These are phyloP conservation scores for Amiota communis DNA, from an alignment of 2,888 invertebrate species.

Conservation along the genomic window DNA sequence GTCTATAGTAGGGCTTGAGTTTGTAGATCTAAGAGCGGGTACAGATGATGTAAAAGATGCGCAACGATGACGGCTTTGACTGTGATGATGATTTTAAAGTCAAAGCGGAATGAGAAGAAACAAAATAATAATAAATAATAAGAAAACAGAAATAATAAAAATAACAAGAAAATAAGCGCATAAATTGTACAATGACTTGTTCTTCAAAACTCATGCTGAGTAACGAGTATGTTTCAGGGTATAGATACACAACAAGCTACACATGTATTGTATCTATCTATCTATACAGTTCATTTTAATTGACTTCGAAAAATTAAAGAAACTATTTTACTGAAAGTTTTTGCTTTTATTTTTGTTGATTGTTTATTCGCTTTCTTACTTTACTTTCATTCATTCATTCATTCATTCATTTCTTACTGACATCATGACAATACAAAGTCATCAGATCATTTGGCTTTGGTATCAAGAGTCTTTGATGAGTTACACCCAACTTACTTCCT, in stretches of 20 bases:
- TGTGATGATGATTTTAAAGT: background rate
- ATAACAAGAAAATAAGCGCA: conserved; percentile 26
- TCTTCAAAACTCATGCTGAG: conserved; percentile 14
- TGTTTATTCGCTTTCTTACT: conserved; percentile 12
- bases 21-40: too few species aligned
- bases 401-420: background rate
- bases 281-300: conserved; percentile 62
- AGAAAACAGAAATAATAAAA: background rate
- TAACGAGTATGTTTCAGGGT: conserved; percentile 4
- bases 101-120: conserved; percentile 11
- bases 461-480: too few species aligned
- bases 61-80: background rate
- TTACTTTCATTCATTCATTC: conserved; percentile 7
- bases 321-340: conserved; percentile 39
- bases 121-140: background rate
- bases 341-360: conserved; percentile 38
- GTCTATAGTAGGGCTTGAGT: too few species aligned
- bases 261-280: background rate
- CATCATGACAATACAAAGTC: too few species aligned
- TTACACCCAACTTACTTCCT: too few species aligned
- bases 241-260: background rate
- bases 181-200: conserved; percentile 24
- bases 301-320: conserved; percentile 62
- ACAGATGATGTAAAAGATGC: too few species aligned
- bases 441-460: too few species aligned